Base-by-base conservation (phyloP, 1,140 invertebrate species). In the Samia ricini region DNA sequence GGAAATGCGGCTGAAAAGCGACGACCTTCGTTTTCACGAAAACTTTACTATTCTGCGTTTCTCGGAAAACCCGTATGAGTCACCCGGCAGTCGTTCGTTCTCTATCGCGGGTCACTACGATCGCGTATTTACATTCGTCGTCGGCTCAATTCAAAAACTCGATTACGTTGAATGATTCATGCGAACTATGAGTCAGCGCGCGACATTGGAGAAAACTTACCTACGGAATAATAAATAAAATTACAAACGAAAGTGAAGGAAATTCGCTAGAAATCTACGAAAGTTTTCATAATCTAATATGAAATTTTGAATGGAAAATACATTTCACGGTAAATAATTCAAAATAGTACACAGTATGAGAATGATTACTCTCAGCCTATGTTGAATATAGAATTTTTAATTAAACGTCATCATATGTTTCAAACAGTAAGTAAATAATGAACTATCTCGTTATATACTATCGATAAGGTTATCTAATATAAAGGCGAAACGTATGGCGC, bases 31-130 rank as follows among this genome's bases (percentile, higher is more conserved):
- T 86, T 84, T 88, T 89, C 82, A 84, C 71, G 83, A 89, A 89
- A 89, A 89, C 76, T 76, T 72, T 67, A 71, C 69, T 64, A 72
- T 63, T 71, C 72, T 55, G 72, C 60, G 72, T 76, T 89, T 89
- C 87, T 85, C 77, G 87, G 87, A 89, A 89, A 88, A 89, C 85
- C 87, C 87, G 81, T 61, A 68, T 89, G 87, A 89, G 64, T 89
- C 86, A 89, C 68, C n/a, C 72, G 68, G 61, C 71, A 64, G 66
- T 68, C 77, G 76, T 66, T 68, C 77, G 76, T 76, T 77, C 83
- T 84, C 81, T 82, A 84, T 78, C 84, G 79, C 80, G 74, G 80
- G 80, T 82, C 84, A 83, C 85, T 85, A 80, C 80, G 72, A 76
- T 77, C 72, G 79, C 75, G 77, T 86, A 86, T 85, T 85, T 82